A percentile compares a stretch with the other conserved stretches of the same genome.
These are phyloP conservation scores for Micropoecilia bifurca DNA, from an alignment of 2,797 vertebrate genomes.

Conservation along the genomic window DNA sequence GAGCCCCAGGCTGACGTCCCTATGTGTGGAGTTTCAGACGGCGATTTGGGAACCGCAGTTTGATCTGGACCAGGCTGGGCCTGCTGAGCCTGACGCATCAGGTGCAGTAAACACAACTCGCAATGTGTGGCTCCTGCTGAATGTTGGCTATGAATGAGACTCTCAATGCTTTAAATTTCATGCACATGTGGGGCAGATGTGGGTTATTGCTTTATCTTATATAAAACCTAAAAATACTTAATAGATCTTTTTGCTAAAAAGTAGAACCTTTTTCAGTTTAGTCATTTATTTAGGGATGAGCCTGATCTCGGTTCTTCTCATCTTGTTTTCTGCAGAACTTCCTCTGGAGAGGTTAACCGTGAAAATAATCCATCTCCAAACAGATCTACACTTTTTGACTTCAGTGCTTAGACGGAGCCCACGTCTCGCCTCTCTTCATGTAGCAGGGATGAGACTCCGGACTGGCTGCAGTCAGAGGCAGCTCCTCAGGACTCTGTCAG, in stretches of 20 bases:
- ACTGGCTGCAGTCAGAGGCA: slow-evolving; percentile 62
- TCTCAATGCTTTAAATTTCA: neutral
- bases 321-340: slow-evolving; percentile 67
- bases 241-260: neutral
- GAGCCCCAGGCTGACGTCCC: slow-evolving; percentile 50
- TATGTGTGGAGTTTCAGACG: slow-evolving; percentile 65
- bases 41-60: neutral
- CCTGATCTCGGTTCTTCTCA: neutral
- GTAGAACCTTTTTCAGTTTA: neutral
- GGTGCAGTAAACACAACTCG: slow-evolving; percentile 26
- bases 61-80: neutral
- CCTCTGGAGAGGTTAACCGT: slow-evolving; percentile 86
- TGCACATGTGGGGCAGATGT: neutral
- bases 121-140: neutral
- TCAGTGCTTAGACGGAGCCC: slow-evolving; percentile 82
- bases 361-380: slow-evolving; percentile 81
- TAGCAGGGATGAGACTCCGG: slow-evolving; percentile 80
- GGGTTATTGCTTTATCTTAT: neutral
- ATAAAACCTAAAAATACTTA: neutral
- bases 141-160: neutral
- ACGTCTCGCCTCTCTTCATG: slow-evolving; percentile 82
- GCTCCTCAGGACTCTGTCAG: slow-evolving; percentile 84
- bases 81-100: slow-evolving; percentile 2
- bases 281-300: neutral
- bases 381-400: slow-evolving; percentile 72